These are phyloP conservation scores for Scaptomyza montana DNA, from an alignment of 1,140 invertebrate species.

Conservation along the genomic window DNA sequence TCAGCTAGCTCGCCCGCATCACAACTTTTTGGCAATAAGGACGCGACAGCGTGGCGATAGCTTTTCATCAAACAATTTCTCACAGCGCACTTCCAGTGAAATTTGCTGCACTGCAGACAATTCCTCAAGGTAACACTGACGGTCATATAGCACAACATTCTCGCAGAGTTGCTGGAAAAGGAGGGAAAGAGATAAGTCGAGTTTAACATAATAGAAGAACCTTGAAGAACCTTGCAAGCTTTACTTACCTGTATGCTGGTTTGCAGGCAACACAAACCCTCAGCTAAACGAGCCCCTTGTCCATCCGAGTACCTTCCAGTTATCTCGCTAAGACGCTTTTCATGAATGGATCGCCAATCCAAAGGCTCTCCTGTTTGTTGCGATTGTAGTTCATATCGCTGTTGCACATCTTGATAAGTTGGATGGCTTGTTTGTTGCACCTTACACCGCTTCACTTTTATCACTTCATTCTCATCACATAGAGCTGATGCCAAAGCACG, in stretches of 20 bases:
- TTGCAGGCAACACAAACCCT: slow-evolving; percentile 73
- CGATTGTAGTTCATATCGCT: slow-evolving; percentile 33
- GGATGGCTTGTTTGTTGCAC: too few relatives aligned
- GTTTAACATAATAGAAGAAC: background rate
- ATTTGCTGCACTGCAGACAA: slow-evolving; percentile 76
- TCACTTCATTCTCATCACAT: slow-evolving; percentile 34
- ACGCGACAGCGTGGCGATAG: slow-evolving; percentile 87
- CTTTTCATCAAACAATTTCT: slow-evolving; percentile 85
- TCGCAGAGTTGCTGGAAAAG: slow-evolving; percentile 86
- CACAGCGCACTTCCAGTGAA: slow-evolving; percentile 84
- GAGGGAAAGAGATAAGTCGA: background rate
- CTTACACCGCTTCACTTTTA: slow-evolving; percentile 32
- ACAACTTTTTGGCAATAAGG: slow-evolving; percentile 84
- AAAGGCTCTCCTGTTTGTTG: slow-evolving; percentile 3
- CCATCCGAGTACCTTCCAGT: slow-evolving; percentile 37
- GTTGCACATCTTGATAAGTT: slow-evolving; percentile 30
- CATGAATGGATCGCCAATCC: slow-evolving; percentile 46
- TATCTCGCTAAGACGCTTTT: slow-evolving; percentile 41
- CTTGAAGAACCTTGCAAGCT: too few relatives aligned
- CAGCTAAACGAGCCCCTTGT: slow-evolving; percentile 51
- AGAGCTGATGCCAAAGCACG: slow-evolving; percentile 60
- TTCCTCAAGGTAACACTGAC: slow-evolving; percentile 87
- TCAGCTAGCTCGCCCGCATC: slow-evolving; percentile 29
- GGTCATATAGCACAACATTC: slow-evolving; percentile 88
- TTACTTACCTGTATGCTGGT: slow-evolving; percentile 71